Evolutionary conservation across 37 sponge, comb jelly and placozoan species (phyloP).

Genomic region (Theonella swinhoei): DNA sequence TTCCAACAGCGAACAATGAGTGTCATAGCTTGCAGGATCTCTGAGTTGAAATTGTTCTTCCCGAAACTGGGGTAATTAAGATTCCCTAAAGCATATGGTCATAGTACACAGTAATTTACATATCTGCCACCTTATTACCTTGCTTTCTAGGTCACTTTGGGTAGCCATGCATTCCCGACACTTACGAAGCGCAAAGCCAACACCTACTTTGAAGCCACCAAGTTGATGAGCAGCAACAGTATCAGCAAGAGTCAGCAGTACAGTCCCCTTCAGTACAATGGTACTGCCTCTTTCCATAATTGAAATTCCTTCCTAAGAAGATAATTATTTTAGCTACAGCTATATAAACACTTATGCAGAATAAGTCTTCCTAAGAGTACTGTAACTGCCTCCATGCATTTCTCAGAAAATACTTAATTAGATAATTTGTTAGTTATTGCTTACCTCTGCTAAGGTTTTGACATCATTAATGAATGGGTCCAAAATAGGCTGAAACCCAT

Average conservation of each 20-base stretch:
- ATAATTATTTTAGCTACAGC: too few species aligned
- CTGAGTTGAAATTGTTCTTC: background rate
- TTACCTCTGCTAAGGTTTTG: slow-evolving; percentile 19
- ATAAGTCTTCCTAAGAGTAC: too few species aligned
- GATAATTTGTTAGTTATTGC: too few species aligned
- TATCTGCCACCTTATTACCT: too few species aligned
- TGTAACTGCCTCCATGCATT: too few species aligned
- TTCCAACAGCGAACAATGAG: slow-evolving; percentile 39
- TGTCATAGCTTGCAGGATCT: slow-evolving; percentile 16
- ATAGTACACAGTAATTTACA: too few species aligned
- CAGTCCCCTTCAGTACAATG: slow-evolving; percentile 11
- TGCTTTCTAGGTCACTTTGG: background rate
- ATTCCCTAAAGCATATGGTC: too few species aligned
- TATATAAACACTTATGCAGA: too few species aligned
- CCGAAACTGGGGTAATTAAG: slow-evolving; percentile 32
- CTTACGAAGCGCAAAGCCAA: slow-evolving; percentile 44
- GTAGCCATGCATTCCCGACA: slow-evolving; percentile 45
- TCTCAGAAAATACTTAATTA: too few species aligned
- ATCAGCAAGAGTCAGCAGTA: slow-evolving; percentile 24
- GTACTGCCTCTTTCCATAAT: too few species aligned
- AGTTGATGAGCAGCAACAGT: slow-evolving; percentile 34
- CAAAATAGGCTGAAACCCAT: slow-evolving; percentile 37
- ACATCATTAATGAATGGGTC: slow-evolving; percentile 52
- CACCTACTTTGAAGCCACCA: slow-evolving; percentile 57
- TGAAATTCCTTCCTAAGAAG: too few species aligned